Evolutionary conservation across 2,113 vertebrate species (phyloP).

Genomic region (Vulpes lagopus): DNA sequence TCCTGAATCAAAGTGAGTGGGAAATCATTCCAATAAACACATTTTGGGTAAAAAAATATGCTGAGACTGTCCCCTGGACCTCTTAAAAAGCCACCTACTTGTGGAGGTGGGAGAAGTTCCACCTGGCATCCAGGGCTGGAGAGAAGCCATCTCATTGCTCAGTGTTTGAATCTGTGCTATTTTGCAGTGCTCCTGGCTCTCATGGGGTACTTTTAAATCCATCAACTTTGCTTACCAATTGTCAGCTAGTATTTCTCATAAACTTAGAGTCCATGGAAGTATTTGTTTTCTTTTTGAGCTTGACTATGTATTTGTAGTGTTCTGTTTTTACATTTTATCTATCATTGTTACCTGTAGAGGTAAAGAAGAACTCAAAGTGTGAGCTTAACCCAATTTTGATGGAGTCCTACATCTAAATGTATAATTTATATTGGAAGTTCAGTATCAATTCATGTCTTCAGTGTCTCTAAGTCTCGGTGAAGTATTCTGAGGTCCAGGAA

Average conservation of each 20-base stretch:
- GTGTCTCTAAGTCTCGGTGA: neutral
- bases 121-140: neutral
- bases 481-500: neutral
- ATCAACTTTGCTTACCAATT: neutral
- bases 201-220: neutral
- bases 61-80: neutral
- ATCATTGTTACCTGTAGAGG: neutral
- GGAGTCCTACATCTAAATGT: neutral
- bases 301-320: neutral
- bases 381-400: neutral
- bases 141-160: neutral
- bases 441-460: neutral
- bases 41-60: neutral
- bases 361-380: neutral
- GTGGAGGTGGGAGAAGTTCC: neutral
- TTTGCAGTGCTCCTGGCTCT: neutral
- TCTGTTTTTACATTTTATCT: neutral
- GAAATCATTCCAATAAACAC: neutral
- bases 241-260: neutral
- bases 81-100: neutral
- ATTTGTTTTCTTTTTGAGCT: constrained; percentile 21
- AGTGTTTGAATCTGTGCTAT: neutral
- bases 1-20: neutral
- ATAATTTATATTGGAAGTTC: neutral
- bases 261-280: neutral